phyloP scores from a whole-genome alignment of 2,888 invertebrate genomes.

The Cataglyphis altisquamis region DNA sequence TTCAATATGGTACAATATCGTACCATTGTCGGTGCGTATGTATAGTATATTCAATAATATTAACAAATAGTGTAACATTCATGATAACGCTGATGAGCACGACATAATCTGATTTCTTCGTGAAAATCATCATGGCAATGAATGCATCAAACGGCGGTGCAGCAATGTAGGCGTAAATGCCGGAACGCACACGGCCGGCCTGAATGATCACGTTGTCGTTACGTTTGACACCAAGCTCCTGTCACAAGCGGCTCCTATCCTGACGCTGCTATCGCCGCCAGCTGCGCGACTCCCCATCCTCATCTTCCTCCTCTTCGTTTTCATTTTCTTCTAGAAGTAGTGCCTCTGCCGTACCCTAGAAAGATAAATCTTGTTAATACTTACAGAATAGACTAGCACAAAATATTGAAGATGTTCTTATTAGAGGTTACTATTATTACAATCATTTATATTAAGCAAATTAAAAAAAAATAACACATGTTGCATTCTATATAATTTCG shows the following conservation, averaged over 20 bases:
- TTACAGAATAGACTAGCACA: neutral
- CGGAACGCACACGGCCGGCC: slow-evolving; percentile 72
- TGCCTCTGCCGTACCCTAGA: slow-evolving; percentile 87
- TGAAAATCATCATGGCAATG: slow-evolving; percentile 77
- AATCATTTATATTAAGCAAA: neutral
- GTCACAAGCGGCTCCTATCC: slow-evolving; percentile 77
- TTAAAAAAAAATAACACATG: neutral
- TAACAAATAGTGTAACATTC: slow-evolving; percentile 84
- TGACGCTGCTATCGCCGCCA: slow-evolving; percentile 94
- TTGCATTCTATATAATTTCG: neutral
- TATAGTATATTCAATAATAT: slow-evolving; percentile 74
- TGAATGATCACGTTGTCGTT: slow-evolving; percentile 73
- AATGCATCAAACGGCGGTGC: slow-evolving; percentile 76
- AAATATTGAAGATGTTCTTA: neutral
- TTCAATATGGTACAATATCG: slow-evolving; percentile 61
- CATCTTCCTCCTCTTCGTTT: slow-evolving; percentile 95
- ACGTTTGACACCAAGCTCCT: slow-evolving; percentile 76
- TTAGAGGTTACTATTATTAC: neutral
- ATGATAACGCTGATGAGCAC: slow-evolving; percentile 80
- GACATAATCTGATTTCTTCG: slow-evolving; percentile 72
- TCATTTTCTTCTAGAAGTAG: slow-evolving; percentile 91
- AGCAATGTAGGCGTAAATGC: slow-evolving; percentile 72
- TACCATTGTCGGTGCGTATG: slow-evolving; percentile 45
- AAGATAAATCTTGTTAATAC: slow-evolving; percentile 17
- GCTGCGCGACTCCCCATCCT: slow-evolving; percentile 93